Percentiles rank a stretch among this genome's conserved stretches.
Evolutionary conservation across 2,113 vertebrate genomes (phyloP).

Genomic region (Scopus umbretta): DNA sequence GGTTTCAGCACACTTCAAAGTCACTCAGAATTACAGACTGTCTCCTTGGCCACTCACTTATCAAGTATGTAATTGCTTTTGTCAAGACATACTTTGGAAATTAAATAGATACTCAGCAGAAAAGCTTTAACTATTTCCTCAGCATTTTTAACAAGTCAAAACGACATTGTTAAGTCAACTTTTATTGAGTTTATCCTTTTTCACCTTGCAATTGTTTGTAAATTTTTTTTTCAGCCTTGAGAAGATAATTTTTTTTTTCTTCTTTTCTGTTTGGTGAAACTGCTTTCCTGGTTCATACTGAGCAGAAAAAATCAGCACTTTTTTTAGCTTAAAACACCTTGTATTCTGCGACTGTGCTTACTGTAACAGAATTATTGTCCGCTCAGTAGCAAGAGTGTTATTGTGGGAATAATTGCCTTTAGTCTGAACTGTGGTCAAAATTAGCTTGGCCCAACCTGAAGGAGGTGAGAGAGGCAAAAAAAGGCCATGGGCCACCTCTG

Average conservation of each 20-base stretch:
- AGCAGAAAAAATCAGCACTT: not conserved
- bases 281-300: not conserved
- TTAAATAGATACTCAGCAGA: not conserved
- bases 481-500: not conserved
- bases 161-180: not conserved
- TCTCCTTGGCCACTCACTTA: not conserved
- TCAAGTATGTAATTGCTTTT: not conserved
- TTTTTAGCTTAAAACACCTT: not conserved
- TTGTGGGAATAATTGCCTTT: not conserved
- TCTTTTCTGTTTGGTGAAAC: not conserved
- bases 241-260: not conserved
- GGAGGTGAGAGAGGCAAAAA: not conserved
- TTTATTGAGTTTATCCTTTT: not conserved
- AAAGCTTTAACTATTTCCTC: not conserved
- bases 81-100: not conserved
- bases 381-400: not conserved
- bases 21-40: not conserved
- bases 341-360: not conserved
- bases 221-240: not conserved
- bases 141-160: not conserved
- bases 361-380: not conserved
- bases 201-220: not conserved
- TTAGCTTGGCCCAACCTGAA: not conserved
- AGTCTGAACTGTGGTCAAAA: not conserved
- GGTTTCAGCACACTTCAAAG: not conserved